Percentiles rank a stretch among this genome's conserved stretches.
These are phyloP conservation scores for Panagrolaimus sp. DNA, from an alignment of 1,140 invertebrate genomes.

Conservation along the genomic window DNA sequence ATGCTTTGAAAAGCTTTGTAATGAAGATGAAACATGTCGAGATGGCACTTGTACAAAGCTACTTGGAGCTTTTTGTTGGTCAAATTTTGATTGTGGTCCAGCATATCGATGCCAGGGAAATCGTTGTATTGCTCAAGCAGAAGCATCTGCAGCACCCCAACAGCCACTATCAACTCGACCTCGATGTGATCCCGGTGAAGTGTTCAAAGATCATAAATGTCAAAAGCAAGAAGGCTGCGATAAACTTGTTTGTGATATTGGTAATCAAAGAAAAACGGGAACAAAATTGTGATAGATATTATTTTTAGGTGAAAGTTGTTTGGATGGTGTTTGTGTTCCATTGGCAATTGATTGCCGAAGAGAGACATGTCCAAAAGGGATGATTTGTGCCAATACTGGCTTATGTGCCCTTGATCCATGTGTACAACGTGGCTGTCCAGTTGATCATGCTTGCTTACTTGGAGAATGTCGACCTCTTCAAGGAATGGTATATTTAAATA, in stretches of 20 bases:
- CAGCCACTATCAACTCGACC: background rate
- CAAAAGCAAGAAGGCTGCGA: slow-evolving; percentile 45
- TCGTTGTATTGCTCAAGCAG: slow-evolving; percentile 23
- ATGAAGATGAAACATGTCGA: slow-evolving; percentile 48
- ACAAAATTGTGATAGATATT: too few relatives aligned
- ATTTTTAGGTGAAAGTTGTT: slow-evolving; percentile 30
- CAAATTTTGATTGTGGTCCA: slow-evolving; percentile 50
- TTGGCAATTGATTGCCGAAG: slow-evolving; percentile 23
- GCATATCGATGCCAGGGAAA: slow-evolving; percentile 39
- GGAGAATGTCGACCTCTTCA: slow-evolving; percentile 47
- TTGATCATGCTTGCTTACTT: slow-evolving; percentile 38
- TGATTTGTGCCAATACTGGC: slow-evolving; percentile 25
- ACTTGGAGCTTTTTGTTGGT: slow-evolving; percentile 43
- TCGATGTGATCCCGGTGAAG: slow-evolving; percentile 37
- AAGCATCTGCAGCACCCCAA: background rate
- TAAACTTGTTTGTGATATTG: slow-evolving; percentile 39
- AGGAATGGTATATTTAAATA: slow-evolving; percentile 22
- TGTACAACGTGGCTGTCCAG: slow-evolving; percentile 27
- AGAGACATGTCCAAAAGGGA: slow-evolving; percentile 22
- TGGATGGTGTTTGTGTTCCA: slow-evolving; percentile 46
- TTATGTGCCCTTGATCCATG: slow-evolving; percentile 35
- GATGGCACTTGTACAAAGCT: slow-evolving; percentile 49
- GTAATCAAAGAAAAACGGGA: too few relatives aligned
- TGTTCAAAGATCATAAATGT: slow-evolving; percentile 34
- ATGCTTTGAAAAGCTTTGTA: slow-evolving; percentile 45